Evolutionary conservation across 2,113 vertebrate genomes (phyloP), one percentile per base, ranked within the genome.

Genomic region (Bujurquina vittata): DNA sequence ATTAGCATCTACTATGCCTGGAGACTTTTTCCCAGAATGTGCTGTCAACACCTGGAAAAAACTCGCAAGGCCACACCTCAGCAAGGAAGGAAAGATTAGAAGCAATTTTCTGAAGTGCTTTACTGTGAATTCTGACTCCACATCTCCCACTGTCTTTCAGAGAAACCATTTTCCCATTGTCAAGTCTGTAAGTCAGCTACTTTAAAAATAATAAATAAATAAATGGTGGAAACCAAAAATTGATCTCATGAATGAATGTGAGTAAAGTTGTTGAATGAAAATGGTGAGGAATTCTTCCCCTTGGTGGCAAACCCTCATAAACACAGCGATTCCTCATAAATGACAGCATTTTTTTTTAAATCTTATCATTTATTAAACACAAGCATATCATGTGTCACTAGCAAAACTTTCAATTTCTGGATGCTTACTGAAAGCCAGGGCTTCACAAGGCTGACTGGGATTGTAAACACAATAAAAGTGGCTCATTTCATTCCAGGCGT

Each of bases 321-420:
- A 81, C 74, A 22, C 35, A 7, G 23, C 2, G 1, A 4, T 59
- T 59, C 31, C 75, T 59, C 10, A 20, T 37, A 58, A 57, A 33
- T 46, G 78, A 57, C 29, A 29, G 10, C 18, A 9, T 10, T 17
- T 9, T 52, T 82, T 62, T 11, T 23, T 62, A 61, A 20, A 56
- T 88, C 4, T 72, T 55, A 84, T 89, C 56, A 87, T 88, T 85
- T 80, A 88, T 88, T 80, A 49, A 87, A 84, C n/a, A 59, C 18
- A 8, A 75, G n/a, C 22, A 23, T 54, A 22, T 80, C 61, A 49
- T 35, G 9, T 61, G 8, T 20, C 1, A 5, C 22, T 63, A 52
- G 80, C 2, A 58, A 62, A 86, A 79, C 2, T 12, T 22, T 56
- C 17, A 10, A 12, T 4, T 22, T 80, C 35, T 83, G 60, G 59